phyloP scores from a whole-genome alignment of 1,140 invertebrate species.

The Caenorhabditis elegans region DNA sequence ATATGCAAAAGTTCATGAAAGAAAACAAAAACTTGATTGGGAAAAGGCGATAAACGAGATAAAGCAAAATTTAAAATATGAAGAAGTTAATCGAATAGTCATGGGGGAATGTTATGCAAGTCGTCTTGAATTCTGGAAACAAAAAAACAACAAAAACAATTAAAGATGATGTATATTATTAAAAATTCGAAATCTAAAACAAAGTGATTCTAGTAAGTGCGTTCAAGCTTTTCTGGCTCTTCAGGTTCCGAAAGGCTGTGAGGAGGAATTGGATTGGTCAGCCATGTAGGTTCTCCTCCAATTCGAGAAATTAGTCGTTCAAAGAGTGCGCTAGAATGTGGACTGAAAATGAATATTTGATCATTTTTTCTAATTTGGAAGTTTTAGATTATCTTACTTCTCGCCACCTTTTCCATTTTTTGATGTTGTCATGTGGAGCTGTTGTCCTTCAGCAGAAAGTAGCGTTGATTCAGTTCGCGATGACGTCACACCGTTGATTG shows the following conservation, averaged over 20 bases:
- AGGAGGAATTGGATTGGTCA: neutral
- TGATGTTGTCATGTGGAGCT: neutral
- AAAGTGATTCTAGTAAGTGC: neutral
- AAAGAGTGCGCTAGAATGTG: neutral
- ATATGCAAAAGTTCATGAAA: neutral
- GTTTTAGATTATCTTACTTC: neutral
- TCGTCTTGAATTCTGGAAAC: neutral
- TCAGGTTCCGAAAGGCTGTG: neutral
- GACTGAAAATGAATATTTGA: neutral
- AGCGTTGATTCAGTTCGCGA: neutral
- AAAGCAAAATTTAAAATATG: neutral
- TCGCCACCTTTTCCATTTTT: neutral
- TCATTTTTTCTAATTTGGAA: too few species aligned
- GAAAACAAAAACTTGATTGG: neutral
- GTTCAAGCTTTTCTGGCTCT: neutral
- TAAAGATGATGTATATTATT: neutral
- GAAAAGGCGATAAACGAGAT: neutral
- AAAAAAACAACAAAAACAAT: slow-evolving; percentile 10
- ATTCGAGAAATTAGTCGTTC: neutral
- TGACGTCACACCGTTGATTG: neutral
- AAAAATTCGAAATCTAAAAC: neutral
- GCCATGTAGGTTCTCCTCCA: neutral
- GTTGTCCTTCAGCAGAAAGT: neutral
- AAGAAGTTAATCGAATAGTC: neutral
- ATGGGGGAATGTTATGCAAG: neutral